Base-by-base conservation (phyloP, 2,797 vertebrate genomes). In the Gymnodraco acuticeps region DNA sequence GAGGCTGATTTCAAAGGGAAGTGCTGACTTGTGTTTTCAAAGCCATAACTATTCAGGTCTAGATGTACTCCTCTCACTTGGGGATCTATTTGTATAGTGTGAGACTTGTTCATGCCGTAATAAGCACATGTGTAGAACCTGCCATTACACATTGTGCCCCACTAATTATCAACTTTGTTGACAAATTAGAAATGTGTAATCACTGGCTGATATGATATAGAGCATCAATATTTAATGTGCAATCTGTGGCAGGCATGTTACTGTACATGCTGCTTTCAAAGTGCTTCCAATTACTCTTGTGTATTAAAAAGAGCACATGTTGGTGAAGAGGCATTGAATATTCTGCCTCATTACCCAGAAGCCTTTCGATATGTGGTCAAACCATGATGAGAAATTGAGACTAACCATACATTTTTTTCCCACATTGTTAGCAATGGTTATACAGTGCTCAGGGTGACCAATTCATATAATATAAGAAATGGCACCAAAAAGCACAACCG, bases 1-100 rank as follows among this genome's bases (percentile, higher is more conserved):
- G 42, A 56, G 55, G 14, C 71, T 59, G n/a, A 77, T 87, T 89
- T 89, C 81, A 89, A 87, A 87, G 72, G 59, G 42, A 78, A 77
- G 47, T 61, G 75, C 80, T 86, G 77, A 87, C 75, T 84, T 65
- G 43, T 66, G 56, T 70, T 89, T 71, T 82, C 31, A 81, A 77
- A 64, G 13, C 45, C 13, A 0, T 70, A 70, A 73, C 87, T 77
- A 85, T 88, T 78, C 69, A 70, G 48, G 19, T 66, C 0, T 72
- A 42, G 42, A 20, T 82, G 73, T 75, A 72, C 67, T 81, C 51
- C 54, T 68, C 60, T 52, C n/a, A 15, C 9, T 69, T 75, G 7
- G 12, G 48, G 23, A 78, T 74, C 46, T 73, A 84, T 71, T 83
- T 82, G 38, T 52, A 31, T 47, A 51, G 48, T 73, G 66, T 19